phyloP scores from a whole-genome alignment of 2,797 vertebrate genomes.

The Sebastes oblongus region DNA sequence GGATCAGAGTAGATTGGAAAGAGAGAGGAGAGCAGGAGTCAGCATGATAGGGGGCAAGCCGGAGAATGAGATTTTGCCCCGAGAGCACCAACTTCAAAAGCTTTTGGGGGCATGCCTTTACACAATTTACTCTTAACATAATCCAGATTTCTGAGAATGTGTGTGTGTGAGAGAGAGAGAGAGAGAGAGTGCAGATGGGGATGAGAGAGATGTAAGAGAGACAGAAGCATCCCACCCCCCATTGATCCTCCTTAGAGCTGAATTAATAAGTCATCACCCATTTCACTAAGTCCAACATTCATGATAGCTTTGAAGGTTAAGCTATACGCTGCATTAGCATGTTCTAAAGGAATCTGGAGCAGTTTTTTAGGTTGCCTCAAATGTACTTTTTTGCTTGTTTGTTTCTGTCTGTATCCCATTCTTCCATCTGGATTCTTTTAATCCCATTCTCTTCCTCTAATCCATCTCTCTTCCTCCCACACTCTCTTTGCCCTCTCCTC shows the following conservation, averaged over 20 bases:
- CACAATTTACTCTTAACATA: constrained; percentile 68
- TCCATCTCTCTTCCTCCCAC: constrained; percentile 63
- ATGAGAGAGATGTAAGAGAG: constrained; percentile 39
- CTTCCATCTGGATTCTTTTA: constrained; percentile 72
- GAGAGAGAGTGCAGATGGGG: neutral
- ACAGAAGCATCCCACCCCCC: constrained; percentile 37
- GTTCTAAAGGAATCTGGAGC: constrained; percentile 34
- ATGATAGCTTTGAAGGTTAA: constrained; percentile 55
- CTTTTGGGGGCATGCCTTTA: constrained; percentile 60
- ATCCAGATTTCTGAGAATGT: constrained; percentile 56
- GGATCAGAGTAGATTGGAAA: constrained; percentile 44
- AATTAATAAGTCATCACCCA: constrained; percentile 62
- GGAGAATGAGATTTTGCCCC: constrained; percentile 70
- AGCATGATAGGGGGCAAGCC: constrained; percentile 50
- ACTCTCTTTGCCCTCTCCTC: constrained; percentile 31
- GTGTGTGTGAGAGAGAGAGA: constrained; percentile 1
- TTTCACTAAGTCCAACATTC: constrained; percentile 58
- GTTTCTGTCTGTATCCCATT: constrained; percentile 52
- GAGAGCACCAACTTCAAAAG: constrained; percentile 70
- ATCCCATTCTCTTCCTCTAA: constrained; percentile 72
- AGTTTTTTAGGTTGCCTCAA: constrained; percentile 13
- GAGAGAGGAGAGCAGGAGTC: constrained; percentile 58
- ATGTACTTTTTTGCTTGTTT: constrained; percentile 36
- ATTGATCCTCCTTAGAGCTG: constrained; percentile 43
- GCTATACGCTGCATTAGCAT: constrained; percentile 25